Evolutionary conservation across 1,140 invertebrate species (phyloP).

Genomic region (Cecropterus lyciades): DNA sequence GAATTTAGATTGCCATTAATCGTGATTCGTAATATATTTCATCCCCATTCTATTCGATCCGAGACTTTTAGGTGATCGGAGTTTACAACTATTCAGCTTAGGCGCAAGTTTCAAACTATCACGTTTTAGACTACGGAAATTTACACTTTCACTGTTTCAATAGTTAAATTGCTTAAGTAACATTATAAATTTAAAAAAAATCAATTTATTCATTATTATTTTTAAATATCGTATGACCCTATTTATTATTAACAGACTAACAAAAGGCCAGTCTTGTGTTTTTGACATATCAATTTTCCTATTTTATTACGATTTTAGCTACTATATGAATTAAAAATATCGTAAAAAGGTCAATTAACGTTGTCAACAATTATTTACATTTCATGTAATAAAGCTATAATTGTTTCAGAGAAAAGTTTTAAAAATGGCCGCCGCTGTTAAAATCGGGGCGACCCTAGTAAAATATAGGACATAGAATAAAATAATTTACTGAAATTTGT

Average conservation of each 20-base stretch:
- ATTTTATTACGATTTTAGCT: too few species aligned
- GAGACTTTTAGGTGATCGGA: not conserved
- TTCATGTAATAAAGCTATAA: conserved; percentile 20
- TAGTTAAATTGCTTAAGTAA: too few species aligned
- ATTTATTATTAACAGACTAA: too few species aligned
- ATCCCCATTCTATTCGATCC: conserved; percentile 18
- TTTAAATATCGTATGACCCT: too few species aligned
- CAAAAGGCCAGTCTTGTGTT: too few species aligned
- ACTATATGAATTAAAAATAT: too few species aligned
- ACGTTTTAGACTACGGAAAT: too few species aligned
- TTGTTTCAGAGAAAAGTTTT: conserved; percentile 12
- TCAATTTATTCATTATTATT: too few species aligned
- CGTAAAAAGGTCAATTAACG: not conserved
- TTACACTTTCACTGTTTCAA: too few species aligned
- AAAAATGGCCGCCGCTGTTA: conserved; percentile 10
- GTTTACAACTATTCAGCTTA: not conserved
- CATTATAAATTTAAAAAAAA: too few species aligned
- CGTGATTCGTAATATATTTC: conserved; percentile 15
- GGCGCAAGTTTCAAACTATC: not conserved
- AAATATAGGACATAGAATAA: not conserved
- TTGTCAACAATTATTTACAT: not conserved
- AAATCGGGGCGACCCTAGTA: not conserved
- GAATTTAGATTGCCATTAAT: conserved; percentile 31
- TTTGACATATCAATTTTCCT: too few species aligned
- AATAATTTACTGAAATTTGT: not conserved